Percentiles rank a stretch among this genome's conserved stretches.
Evolutionary conservation across 2,888 invertebrate genomes (phyloP).

Genomic region (Limnephilus marmoratus): DNA sequence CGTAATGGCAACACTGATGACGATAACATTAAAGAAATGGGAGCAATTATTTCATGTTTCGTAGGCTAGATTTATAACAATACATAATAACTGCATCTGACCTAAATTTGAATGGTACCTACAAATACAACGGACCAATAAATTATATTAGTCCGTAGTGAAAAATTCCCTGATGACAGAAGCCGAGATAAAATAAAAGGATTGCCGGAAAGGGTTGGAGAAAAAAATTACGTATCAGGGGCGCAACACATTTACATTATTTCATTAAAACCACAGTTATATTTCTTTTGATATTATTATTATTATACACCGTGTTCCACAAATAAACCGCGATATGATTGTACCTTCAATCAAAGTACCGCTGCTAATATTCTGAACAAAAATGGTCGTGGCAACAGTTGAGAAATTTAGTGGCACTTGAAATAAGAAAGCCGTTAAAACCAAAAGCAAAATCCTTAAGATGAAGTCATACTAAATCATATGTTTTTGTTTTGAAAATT

Average conservation of each 20-base stretch:
- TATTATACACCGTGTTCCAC: too few species aligned
- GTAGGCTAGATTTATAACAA: conserved; percentile 42
- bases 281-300: too few species aligned
- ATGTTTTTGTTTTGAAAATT: too few species aligned
- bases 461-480: too few species aligned
- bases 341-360: too few species aligned
- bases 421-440: too few species aligned
- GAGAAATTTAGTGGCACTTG: too few species aligned
- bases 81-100: conserved; percentile 15
- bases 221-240: background rate
- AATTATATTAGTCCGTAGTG: background rate
- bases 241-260: background rate
- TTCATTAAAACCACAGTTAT: background rate
- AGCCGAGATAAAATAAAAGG: conserved; percentile 17
- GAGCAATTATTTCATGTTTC: conserved; percentile 7
- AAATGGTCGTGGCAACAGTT: too few species aligned
- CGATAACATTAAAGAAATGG: background rate
- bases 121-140: background rate
- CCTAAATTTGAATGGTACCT: background rate
- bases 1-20: conserved; percentile 44
- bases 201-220: conserved; percentile 10
- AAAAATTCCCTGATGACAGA: conserved; percentile 21
- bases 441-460: too few species aligned
- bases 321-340: too few species aligned
- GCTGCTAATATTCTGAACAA: too few species aligned